Base-by-base conservation (phyloP, 2,888 invertebrate genomes). In the Timandra comae region DNA sequence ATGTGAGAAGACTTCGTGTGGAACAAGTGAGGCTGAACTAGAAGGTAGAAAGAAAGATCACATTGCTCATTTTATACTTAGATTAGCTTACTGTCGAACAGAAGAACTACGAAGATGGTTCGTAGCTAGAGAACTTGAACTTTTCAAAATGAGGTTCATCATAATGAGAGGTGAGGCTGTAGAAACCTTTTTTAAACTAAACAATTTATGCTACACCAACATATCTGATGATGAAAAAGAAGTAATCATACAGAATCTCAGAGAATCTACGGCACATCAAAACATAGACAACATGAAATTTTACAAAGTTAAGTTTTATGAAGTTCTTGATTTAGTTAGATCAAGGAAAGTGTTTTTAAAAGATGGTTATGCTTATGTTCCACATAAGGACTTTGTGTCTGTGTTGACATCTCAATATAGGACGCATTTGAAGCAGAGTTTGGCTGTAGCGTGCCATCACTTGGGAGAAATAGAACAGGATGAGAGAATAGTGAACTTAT, bases 81-180 rank as follows among this genome's bases (percentile, higher is more conserved):
- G 98, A 34, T 75, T 99, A 35, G 96, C 96, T 0, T 98, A 96
- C 73, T 98, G 97, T 63, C 89, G 93, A 56, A 91, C 92, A 11
- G 93, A 94, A 48, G 97, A 98, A 34, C 81, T 96, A 21, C 87
- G 93, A 19, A 89, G 88, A 38, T 99, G 99, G 98, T 97, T 97
- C 64, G 81, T 97, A 7, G 81, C 89, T 10, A 90, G 95, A 47
- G 99, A 99, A 85, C 73, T 94, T 40, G 98, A 99, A 61, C 85
- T 98, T 33, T 98, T 99, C 61, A 91, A 91, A 63, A 89, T 93
- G 64, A 89, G 93, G 58, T 94, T 95, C 66, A 74, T 86, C n/a
- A 86, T 87, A 1, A 82, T 93, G 57, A 87, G 86, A 33, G 76
- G 86, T 35, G 90, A 91, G 50, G 87, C 88, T 12, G 87, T 93